Evolutionary conservation across 2,113 vertebrate genomes (phyloP).

Genomic region (Cervus canadensis): DNA sequence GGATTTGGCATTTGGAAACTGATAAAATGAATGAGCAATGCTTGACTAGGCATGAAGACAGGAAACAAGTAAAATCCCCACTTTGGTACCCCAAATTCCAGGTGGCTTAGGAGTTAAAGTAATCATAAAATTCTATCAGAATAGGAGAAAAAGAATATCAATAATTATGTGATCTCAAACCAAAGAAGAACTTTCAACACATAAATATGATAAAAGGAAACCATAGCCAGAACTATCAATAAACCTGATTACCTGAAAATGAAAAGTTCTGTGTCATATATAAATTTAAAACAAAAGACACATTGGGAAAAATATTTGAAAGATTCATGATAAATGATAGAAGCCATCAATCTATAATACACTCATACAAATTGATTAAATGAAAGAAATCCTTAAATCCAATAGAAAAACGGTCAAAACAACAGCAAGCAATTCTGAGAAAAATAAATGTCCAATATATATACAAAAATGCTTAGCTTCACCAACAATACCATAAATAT

Average conservation of each 20-base stretch:
- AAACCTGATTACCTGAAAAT: background rate
- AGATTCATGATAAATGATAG: background rate
- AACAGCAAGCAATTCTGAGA: background rate
- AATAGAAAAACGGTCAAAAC: background rate
- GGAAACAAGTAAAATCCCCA: background rate
- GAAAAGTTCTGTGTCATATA: background rate
- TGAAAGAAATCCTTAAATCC: background rate
- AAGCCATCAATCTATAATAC: background rate
- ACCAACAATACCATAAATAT: background rate
- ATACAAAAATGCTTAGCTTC: background rate
- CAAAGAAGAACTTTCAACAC: background rate
- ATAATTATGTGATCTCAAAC: background rate
- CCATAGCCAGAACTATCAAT: background rate
- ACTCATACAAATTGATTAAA: background rate
- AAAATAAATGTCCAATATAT: background rate
- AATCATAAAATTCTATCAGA: background rate
- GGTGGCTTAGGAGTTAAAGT: background rate
- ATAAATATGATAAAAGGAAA: background rate
- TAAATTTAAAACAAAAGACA: background rate
- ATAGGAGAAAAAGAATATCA: background rate
- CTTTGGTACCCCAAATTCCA: background rate
- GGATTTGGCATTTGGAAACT: background rate
- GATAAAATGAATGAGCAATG: background rate
- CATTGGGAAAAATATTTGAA: slow-evolving; percentile 28
- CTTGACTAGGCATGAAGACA: background rate